Conservation (phyloP, 2,888 invertebrate genomes). For the Polia nebulosa region DNA sequence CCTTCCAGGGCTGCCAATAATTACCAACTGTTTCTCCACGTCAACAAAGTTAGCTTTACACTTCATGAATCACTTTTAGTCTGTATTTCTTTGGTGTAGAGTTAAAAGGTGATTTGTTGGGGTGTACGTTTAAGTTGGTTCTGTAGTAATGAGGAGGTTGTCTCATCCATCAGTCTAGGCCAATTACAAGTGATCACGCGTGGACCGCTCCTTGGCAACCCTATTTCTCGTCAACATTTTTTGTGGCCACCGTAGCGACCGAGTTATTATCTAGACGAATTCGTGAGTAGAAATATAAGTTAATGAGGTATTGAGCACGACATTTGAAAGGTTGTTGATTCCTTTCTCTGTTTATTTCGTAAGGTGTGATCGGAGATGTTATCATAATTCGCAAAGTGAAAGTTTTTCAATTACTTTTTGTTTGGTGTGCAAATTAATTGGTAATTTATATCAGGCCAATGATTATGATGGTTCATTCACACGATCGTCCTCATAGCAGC, state of each 20-base stretch:
- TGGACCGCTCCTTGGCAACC: slow-evolving; percentile 79
- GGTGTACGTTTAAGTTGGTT: slow-evolving; percentile 66
- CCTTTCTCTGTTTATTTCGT: slow-evolving; percentile 38
- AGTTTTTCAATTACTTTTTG: slow-evolving; percentile 19
- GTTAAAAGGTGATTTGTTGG: slow-evolving; percentile 36
- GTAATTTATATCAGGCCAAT: not conserved
- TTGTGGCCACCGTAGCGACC: slow-evolving; percentile 61
- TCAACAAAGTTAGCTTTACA: slow-evolving; percentile 40
- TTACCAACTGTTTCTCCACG: slow-evolving; percentile 73
- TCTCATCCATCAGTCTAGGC: slow-evolving; percentile 81
- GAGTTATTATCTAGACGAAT: slow-evolving; percentile 67
- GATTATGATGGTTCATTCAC: not conserved
- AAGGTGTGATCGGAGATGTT: slow-evolving; percentile 33
- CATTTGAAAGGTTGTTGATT: slow-evolving; percentile 32
- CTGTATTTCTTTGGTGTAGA: slow-evolving; percentile 52
- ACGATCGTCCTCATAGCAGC: not conserved
- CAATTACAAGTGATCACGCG: slow-evolving; percentile 88
- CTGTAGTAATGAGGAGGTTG: slow-evolving; percentile 76
- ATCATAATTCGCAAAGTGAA: slow-evolving; percentile 22
- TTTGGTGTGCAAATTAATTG: not conserved
- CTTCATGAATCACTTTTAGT: not conserved
- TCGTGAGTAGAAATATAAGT: slow-evolving; percentile 65
- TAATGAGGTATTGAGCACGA: slow-evolving; percentile 64
- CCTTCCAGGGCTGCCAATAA: slow-evolving; percentile 75
- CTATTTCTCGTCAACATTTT: slow-evolving; percentile 76